phyloP scores from a whole-genome alignment of 2,888 invertebrate species.

The Amiota mariae region DNA sequence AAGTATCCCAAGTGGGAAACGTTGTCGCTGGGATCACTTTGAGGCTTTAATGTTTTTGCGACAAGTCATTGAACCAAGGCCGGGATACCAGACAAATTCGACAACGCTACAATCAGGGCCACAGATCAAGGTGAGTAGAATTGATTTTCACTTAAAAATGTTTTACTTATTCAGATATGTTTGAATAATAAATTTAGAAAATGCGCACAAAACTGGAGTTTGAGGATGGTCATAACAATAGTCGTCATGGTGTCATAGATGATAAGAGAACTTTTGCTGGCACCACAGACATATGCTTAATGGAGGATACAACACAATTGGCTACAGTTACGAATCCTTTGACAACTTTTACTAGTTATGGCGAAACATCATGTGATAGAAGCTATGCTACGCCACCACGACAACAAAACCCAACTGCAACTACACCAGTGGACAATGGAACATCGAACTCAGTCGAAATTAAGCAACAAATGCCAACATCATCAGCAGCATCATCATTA shows the following conservation, averaged over 20 bases:
- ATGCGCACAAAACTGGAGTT: slow-evolving; percentile 40
- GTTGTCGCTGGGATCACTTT: slow-evolving; percentile 71
- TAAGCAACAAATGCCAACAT: slow-evolving; percentile 14
- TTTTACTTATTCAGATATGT: background rate
- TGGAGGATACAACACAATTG: slow-evolving; percentile 34
- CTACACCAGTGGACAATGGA: background rate
- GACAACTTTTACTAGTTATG: background rate
- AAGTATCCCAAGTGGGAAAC: slow-evolving; percentile 35
- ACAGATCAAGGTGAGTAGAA: background rate
- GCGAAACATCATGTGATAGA: background rate
- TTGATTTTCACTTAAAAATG: background rate
- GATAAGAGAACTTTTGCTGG: slow-evolving; percentile 12
- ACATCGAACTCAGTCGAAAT: slow-evolving; percentile 25
- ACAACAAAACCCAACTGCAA: background rate
- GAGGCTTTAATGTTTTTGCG: slow-evolving; percentile 69
- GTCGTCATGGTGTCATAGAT: background rate
- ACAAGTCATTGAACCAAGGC: slow-evolving; percentile 68
- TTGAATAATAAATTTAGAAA: slow-evolving; percentile 37
- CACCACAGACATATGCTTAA: slow-evolving; percentile 25
- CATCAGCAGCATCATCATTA: too few species aligned
- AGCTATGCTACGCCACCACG: background rate
- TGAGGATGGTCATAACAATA: slow-evolving; percentile 40
- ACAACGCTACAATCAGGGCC: background rate
- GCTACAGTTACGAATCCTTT: background rate
- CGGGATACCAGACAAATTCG: slow-evolving; percentile 55